Conservation (phyloP, 2,113 vertebrate species). For the Sialia sialis region DNA sequence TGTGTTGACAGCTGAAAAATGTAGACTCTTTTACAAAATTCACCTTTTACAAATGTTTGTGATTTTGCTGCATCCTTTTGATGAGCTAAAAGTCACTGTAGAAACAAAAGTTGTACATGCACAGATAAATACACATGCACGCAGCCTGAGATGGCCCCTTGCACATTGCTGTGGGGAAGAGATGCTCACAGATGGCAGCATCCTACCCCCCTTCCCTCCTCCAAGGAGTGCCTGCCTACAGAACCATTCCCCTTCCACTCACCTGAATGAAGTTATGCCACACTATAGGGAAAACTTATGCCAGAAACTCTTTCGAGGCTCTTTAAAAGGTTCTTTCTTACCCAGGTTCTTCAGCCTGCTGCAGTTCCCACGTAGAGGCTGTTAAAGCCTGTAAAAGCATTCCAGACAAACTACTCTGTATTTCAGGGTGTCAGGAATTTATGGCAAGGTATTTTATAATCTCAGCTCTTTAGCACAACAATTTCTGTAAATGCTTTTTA, state of each 20-base stretch:
- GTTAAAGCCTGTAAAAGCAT: neutral
- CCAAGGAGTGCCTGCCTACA: neutral
- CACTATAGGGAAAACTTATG: neutral
- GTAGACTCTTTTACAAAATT: neutral
- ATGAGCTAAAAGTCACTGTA: neutral
- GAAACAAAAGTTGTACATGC: neutral
- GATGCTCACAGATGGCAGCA: neutral
- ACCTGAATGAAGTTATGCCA: neutral
- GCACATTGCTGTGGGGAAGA: neutral
- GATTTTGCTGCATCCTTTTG: neutral
- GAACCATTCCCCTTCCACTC: neutral
- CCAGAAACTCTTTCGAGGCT: neutral
- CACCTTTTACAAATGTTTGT: neutral
- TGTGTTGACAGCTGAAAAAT: neutral
- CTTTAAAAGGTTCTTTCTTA: neutral
- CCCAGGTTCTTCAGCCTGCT: neutral
- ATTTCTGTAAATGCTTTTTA: neutral
- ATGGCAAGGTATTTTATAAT: neutral
- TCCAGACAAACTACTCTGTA: neutral
- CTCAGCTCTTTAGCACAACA: neutral
- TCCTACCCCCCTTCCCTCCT: neutral
- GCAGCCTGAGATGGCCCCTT: neutral
- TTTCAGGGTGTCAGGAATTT: neutral
- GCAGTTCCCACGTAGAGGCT: neutral
- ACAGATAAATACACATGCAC: neutral